phyloP scores from a whole-genome alignment of 2,888 invertebrate species.

The Mythimna albipuncta region DNA sequence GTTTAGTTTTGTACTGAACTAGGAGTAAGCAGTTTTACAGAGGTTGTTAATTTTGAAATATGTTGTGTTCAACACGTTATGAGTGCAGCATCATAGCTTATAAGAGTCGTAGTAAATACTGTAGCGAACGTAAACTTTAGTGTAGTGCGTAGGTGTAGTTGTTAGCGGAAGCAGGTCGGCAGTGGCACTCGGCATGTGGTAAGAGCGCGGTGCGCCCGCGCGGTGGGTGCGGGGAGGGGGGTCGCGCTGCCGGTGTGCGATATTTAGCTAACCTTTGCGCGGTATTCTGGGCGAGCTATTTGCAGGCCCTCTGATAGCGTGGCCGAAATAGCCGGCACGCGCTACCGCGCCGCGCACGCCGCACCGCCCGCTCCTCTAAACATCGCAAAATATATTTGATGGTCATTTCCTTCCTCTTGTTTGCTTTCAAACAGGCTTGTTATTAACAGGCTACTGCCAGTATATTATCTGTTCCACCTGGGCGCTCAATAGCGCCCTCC shows the following conservation, averaged over 20 bases:
- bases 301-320: conserved; percentile 68
- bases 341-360: conserved; percentile 31
- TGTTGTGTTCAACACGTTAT: conserved; percentile 1
- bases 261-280: conserved; percentile 80
- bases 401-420: too few species aligned
- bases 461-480: too few species aligned
- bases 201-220: not conserved
- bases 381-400: too few species aligned
- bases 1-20: not conserved
- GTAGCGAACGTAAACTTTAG: conserved; percentile 35
- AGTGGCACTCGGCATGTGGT: not conserved
- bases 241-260: conserved; percentile 51
- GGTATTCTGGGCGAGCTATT: conserved; percentile 81
- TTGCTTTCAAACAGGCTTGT: too few species aligned
- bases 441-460: too few species aligned
- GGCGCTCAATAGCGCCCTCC: too few species aligned
- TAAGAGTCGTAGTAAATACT: conserved; percentile 35
- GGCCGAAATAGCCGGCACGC: conserved; percentile 71
- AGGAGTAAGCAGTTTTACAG: not conserved
- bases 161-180: conserved; percentile 49
- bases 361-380: not conserved
- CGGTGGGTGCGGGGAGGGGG: conserved; percentile 1
- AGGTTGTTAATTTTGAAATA: not conserved
- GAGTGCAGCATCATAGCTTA: not conserved
- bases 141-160: conserved; percentile 37